Evolutionary conservation across 2,113 vertebrate genomes (phyloP), one percentile per base, ranked within the genome.

Genomic region (Cyanoderma ruficeps): DNA sequence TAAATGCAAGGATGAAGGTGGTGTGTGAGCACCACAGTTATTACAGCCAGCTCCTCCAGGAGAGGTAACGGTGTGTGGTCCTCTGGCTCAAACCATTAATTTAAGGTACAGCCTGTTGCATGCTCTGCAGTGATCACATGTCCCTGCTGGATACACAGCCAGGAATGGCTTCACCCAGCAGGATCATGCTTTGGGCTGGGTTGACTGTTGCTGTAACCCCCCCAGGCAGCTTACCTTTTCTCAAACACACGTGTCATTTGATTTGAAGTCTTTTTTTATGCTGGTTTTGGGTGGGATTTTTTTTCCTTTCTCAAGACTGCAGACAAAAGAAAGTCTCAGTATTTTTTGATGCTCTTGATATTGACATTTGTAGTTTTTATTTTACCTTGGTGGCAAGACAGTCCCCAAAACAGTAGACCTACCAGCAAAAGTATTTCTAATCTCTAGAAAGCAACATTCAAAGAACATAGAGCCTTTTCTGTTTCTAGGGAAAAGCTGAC

Each of bases 111-210:
- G 77, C 44, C 33, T 56, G 33, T 16, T 72, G 24, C 16, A 5
- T 30, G 24, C 25, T 63, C 13, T 37, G 47, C 70, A 39, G 39
- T 0, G 3, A 42, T 75, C 3, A 2, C 2, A 0, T 13, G 42
- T 49, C 15, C 23, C 35, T 91, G 39, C 44, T 72, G 67, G 49
- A 55, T 7, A 2, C 0, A 1, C 15, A 76, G 14, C 35, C 21
- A 44, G 37, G 39, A 64, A 17, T 30, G 49, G 33, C 30, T 68
- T 71, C 14, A 71, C 22, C 25, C 28, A 57, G 44, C 49, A 47
- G 50, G 21, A 42, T 52, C 46, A 65, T 30, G 16, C 13, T 87
- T 74, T 74, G 41, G 35, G 19, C 14, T 21, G 23, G 19, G 25
- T 2, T 28, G 8, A 4, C 41, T 65, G 12, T 13, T 56, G 35